Conservation (phyloP, 2,113 vertebrate species). For the Probosciger aterrimus region DNA sequence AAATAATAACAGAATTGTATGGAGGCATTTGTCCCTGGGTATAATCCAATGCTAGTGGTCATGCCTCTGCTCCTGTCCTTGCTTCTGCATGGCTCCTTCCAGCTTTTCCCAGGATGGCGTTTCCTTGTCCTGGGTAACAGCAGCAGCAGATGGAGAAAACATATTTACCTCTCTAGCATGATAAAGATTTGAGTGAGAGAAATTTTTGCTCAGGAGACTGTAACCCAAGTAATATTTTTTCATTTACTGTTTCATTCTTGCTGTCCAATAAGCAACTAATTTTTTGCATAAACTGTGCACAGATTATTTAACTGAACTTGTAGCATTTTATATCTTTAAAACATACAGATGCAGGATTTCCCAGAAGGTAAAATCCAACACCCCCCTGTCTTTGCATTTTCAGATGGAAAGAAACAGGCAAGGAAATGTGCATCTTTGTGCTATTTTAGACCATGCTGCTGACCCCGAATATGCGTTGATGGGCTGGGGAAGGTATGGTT, state of each 20-base stretch:
- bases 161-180: not conserved
- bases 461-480: not conserved
- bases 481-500: not conserved
- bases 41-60: not conserved
- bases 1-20: not conserved
- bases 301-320: not conserved
- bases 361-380: not conserved
- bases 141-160: constrained; percentile 1
- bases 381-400: not conserved
- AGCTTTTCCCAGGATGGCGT: not conserved
- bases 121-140: not conserved
- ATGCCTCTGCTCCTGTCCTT: not conserved
- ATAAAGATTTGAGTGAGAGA: not conserved
- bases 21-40: not conserved
- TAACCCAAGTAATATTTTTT: not conserved
- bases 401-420: not conserved
- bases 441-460: not conserved
- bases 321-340: not conserved
- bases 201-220: not conserved
- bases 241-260: not conserved
- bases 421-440: not conserved
- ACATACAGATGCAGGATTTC: not conserved
- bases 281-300: not conserved
- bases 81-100: not conserved
- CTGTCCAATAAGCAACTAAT: not conserved